Conservation (phyloP, 2,797 vertebrate species). For the Oreortyx pictus region DNA sequence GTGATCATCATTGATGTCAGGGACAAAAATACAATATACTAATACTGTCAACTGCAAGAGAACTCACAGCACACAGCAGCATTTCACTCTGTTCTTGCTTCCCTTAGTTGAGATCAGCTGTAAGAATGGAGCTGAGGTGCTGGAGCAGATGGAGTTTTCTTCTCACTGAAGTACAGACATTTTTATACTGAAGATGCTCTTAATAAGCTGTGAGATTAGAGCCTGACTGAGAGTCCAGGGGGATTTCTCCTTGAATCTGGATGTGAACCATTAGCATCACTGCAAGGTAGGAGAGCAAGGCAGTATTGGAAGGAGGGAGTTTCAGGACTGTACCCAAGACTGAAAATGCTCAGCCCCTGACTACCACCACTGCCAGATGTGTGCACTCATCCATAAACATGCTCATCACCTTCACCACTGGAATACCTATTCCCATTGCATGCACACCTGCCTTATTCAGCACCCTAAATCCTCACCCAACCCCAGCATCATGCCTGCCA, state of each 20-base stretch:
- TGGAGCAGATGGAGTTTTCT: not conserved
- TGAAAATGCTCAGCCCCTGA: not conserved
- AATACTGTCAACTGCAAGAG: not conserved
- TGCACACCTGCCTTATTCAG: not conserved
- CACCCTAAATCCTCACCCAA: not conserved
- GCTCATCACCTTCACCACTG: not conserved
- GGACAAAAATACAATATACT: not conserved
- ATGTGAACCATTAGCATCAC: not conserved
- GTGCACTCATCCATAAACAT: not conserved
- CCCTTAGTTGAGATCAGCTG: not conserved
- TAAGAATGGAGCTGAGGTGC: not conserved
- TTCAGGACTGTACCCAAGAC: accelerated
- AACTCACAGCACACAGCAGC: accelerated
- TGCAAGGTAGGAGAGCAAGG: not conserved
- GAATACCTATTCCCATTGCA: not conserved
- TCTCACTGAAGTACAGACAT: not conserved
- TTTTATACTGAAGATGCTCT: not conserved
- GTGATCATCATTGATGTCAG: not conserved
- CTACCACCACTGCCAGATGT: not conserved
- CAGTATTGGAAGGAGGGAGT: not conserved
- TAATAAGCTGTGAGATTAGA: not conserved
- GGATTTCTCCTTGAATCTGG: not conserved
- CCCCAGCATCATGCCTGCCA: not conserved
- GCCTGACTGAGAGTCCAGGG: not conserved
- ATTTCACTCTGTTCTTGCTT: not conserved